Conservation (phyloP, 2,888 invertebrate genomes). For the Athrips mouffetella region DNA sequence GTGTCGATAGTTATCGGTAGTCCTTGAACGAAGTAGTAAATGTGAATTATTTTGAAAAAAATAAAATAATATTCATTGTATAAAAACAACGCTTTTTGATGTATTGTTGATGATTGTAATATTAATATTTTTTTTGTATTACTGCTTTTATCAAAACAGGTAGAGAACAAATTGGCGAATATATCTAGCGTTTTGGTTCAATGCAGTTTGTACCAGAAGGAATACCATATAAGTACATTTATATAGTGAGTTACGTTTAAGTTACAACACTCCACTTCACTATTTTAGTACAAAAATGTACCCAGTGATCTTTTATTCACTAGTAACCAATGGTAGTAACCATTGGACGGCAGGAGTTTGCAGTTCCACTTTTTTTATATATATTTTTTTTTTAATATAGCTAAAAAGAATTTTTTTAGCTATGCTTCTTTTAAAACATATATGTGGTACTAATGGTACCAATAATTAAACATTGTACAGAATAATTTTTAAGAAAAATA, state of each 20-base stretch:
- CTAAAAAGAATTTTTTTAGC: neutral
- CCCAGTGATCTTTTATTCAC: too few species aligned
- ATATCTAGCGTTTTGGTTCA: neutral
- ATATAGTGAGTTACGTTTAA: constrained; percentile 6
- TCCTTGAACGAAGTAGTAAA: too few species aligned
- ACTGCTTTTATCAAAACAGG: neutral
- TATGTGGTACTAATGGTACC: constrained; percentile 11
- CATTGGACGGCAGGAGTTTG: too few species aligned
- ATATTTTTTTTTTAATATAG: neutral
- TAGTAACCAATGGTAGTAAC: too few species aligned
- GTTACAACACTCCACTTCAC: constrained; percentile 2
- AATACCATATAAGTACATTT: neutral
- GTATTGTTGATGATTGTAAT: constrained; percentile 11
- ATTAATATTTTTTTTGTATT: constrained; percentile 6
- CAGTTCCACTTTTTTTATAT: too few species aligned
- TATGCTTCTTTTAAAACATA: neutral
- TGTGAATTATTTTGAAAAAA: constrained; percentile 2
- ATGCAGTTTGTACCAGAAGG: neutral
- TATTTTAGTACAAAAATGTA: neutral
- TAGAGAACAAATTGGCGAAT: neutral
- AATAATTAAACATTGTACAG: constrained; percentile 40
- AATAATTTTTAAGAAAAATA: constrained; percentile 35
- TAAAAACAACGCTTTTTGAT: constrained; percentile 9
- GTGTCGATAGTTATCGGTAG: too few species aligned
- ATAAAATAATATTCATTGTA: neutral